Base-by-base conservation (phyloP, 2,113 vertebrate species). In the Tyrannus savana region DNA sequence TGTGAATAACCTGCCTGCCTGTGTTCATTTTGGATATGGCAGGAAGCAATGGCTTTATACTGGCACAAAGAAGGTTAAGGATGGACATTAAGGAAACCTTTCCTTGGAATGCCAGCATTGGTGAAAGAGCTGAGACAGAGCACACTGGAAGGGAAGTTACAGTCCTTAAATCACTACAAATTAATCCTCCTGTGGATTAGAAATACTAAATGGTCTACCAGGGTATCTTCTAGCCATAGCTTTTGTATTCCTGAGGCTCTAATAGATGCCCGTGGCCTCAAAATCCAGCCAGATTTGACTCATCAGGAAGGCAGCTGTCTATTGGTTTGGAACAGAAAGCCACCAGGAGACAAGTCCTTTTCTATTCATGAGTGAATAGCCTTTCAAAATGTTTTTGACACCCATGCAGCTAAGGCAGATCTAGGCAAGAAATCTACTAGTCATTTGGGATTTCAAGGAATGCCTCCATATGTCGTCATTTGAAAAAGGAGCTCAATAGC, bases 381-480 rank as follows among this genome's bases (percentile, higher is more conserved):
- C 16, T 84, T 81, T 62, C 68, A 72, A 42, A 90, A 75, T 9
- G 9, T n/a, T 72, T 63, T 75, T 81, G 80, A 90, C 90, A 74
- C 15, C 63, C 80, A 27, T 75, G 80, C 52, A 92, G 72, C 53
- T 89, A 58, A 81, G 50, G 76, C 64, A 77, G 80, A 90, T 58
- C 17, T 14, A 64, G 8, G n/a, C 39, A 75, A 92, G 46, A 75
- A 92, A 84, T 79, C 74, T 82, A 49, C 47, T 49, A 72, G 69
- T 37, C 33, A 4, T 89, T 87, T 89, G 83, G 68, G 82, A 92
- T 93, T 88, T 94, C 90, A 90, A 96, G 90, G 80, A 86, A 87
- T 75, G 79, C 44, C 53, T 92, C 68, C 42, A 9, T 46, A 52
- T 58, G 42, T 59, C 76, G 75, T 56, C 37, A 35, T 68, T 37